These are phyloP conservation scores for Torymus texanus DNA, from an alignment of 2,888 invertebrate species.

Conservation along the genomic window DNA sequence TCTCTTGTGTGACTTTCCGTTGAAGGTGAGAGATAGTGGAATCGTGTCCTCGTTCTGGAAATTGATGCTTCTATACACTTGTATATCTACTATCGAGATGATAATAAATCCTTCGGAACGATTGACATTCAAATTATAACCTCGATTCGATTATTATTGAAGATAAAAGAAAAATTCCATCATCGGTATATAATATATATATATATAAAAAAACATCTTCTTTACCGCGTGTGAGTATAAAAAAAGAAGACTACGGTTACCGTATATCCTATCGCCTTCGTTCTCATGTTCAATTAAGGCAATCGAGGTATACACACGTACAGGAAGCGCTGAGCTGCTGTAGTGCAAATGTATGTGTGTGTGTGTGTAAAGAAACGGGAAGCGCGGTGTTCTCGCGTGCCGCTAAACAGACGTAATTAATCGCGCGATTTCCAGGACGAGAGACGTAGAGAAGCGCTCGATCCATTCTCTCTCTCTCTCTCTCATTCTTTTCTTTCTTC, in stretches of 20 bases:
- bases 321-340: too few species aligned
- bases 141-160: too few species aligned
- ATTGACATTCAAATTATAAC: neutral
- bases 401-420: constrained; percentile 40
- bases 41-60: neutral
- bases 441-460: constrained; percentile 21
- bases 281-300: constrained; percentile 17
- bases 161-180: too few species aligned
- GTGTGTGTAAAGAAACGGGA: too few species aligned
- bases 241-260: neutral
- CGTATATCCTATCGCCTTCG: neutral
- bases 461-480: neutral
- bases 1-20: too few species aligned
- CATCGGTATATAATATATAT: too few species aligned
- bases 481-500: neutral
- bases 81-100: too few species aligned
- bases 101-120: neutral
- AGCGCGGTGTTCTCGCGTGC: constrained; percentile 23
- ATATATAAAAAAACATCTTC: too few species aligned
- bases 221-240: neutral
- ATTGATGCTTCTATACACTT: neutral
- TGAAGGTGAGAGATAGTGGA: too few species aligned
- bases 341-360: too few species aligned
- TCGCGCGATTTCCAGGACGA: constrained; percentile 22
- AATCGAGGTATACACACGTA: neutral